Percentiles rank a stretch among this genome's conserved stretches.
Conservation (phyloP, 2,888 invertebrate genomes). For the Epiblema foenella region DNA sequence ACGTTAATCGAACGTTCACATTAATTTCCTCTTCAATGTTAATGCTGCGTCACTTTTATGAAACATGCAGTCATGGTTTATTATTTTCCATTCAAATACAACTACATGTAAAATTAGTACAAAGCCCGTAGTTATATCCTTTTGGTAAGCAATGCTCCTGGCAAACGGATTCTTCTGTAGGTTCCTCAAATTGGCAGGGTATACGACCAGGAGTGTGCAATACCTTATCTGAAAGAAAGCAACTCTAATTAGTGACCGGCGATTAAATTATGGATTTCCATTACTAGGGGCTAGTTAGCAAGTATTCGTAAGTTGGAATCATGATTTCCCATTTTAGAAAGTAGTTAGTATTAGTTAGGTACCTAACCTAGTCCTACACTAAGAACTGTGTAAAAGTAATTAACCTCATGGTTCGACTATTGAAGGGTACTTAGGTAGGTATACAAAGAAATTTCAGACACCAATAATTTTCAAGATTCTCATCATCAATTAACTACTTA, state of each 20-base stretch:
- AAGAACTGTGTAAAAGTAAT: not conserved
- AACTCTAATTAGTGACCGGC: not conserved
- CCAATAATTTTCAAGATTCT: not conserved
- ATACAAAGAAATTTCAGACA: too few species aligned
- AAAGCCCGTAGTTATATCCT: constrained; percentile 75
- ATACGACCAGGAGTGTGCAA: constrained; percentile 55
- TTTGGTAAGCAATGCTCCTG: constrained; percentile 72
- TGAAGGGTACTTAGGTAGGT: too few species aligned
- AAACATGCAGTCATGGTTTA: constrained; percentile 10
- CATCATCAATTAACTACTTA: not conserved
- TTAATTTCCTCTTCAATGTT: constrained; percentile 8
- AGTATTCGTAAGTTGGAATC: not conserved
- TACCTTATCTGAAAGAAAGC: constrained; percentile 35
- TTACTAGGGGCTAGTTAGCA: not conserved
- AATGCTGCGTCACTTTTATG: constrained; percentile 19
- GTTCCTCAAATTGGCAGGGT: constrained; percentile 63
- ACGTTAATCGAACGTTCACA: constrained; percentile 2
- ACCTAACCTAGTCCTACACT: not conserved
- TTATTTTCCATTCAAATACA: constrained; percentile 63
- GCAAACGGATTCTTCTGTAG: constrained; percentile 66
- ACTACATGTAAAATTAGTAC: constrained; percentile 69
- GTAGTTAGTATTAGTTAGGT: too few species aligned
- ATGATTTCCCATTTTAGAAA: not conserved
- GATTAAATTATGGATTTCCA: too few species aligned
- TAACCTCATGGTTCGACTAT: not conserved